Evolutionary conservation across 2,797 vertebrate species (phyloP).

Genomic region (Enteromius radiatus): DNA sequence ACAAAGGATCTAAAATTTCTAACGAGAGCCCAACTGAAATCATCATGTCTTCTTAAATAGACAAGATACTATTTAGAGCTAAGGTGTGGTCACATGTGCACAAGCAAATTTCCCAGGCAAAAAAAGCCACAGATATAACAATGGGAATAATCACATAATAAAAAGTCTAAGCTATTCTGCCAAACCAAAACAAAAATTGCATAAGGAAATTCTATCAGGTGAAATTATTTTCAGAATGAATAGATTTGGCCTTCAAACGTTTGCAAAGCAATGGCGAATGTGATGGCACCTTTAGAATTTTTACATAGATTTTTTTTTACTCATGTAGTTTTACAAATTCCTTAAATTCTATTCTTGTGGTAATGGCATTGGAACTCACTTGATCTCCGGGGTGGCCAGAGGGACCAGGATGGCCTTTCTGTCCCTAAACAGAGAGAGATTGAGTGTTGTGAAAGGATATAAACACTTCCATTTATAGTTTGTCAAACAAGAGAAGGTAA

Average conservation of each 20-base stretch:
- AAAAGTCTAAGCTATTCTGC: neutral
- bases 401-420: slow-evolving; percentile 90
- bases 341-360: neutral
- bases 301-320: neutral
- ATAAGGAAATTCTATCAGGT: neutral
- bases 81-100: neutral
- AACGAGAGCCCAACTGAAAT: neutral
- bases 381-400: slow-evolving; percentile 90
- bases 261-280: neutral
- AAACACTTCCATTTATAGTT: neutral
- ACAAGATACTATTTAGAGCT: neutral
- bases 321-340: neutral
- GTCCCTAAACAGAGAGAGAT: slow-evolving; percentile 74
- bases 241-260: neutral
- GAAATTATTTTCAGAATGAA: neutral
- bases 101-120: neutral
- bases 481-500: neutral
- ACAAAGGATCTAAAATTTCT: neutral
- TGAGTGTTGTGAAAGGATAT: neutral
- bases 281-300: too few relatives aligned
- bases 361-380: slow-evolving; percentile 78
- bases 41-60: neutral
- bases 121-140: neutral
- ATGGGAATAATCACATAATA: neutral
- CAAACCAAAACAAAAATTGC: neutral